phyloP scores from a whole-genome alignment of 1,140 invertebrate genomes.

The Vanessa atalanta region DNA sequence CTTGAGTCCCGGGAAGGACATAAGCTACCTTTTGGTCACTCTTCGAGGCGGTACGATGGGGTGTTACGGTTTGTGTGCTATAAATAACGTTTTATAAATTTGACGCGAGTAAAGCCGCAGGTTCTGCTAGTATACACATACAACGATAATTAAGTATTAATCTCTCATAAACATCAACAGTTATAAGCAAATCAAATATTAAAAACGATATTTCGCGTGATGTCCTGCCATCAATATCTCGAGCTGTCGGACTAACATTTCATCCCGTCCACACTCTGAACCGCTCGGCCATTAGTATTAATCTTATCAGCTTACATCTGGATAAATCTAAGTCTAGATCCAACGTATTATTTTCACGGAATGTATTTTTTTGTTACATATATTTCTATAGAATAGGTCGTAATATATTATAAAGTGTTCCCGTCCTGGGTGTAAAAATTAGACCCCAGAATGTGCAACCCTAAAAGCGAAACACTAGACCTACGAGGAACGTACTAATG shows the following conservation, averaged over 20 bases:
- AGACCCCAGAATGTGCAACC: too few relatives aligned
- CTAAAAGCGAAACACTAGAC: too few relatives aligned
- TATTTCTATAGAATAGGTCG: not conserved
- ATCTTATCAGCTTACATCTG: not conserved
- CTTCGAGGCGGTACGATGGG: too few relatives aligned
- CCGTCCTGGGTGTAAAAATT: too few relatives aligned
- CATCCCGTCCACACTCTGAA: not conserved
- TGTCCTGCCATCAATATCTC: not conserved
- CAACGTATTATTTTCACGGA: not conserved
- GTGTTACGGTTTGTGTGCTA: too few relatives aligned
- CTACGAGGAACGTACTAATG: too few relatives aligned
- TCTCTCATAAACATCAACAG: not conserved
- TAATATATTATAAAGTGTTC: not conserved
- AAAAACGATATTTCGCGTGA: not conserved
- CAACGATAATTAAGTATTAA: not conserved
- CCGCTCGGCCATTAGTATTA: not conserved
- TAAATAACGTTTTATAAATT: too few relatives aligned
- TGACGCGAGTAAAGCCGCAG: too few relatives aligned
- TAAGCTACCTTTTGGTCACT: too few relatives aligned
- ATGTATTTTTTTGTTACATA: not conserved
- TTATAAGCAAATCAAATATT: not conserved
- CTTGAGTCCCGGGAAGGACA: too few relatives aligned
- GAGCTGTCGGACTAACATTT: too few relatives aligned
- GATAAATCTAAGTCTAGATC: constrained; percentile 6
- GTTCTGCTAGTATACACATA: too few relatives aligned